Evolutionary conservation across 1,140 invertebrate species (phyloP), one percentile per base, ranked within the genome.

Genomic region (Tetraneura akinire): DNA sequence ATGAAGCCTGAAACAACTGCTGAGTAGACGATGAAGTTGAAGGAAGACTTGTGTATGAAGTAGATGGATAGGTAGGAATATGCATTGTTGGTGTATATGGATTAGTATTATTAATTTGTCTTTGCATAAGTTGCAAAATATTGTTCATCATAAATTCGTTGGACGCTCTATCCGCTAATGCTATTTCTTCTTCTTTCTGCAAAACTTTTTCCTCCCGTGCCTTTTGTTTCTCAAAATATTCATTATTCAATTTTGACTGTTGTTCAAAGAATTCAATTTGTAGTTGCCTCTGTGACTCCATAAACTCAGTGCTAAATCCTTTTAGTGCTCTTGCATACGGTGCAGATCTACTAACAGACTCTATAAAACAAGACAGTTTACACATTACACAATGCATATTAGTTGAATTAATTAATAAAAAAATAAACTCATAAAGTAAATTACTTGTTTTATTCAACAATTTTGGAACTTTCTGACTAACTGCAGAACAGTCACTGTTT

Each of bases 221-320:
- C 51, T 53, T 53, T 53, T 53, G 51, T 53, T 53, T 53, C 51
- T 53, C 51, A 53, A 53, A 53, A 53, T 53, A 53, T 16, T 53
- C n/a, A 16, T 53, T 53, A 21, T 53, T 53, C 14, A 53, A 53
- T 53, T 53, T 53, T 53, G 51, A 21, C 3, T 21, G 18, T 53
- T 53, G 51, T 21, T 53, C n/a, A 9, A 53, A 53, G 51, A 53
- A 53, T 18, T 53, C 18, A 9, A 16, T 53, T 53, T 53, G 51
- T 53, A 53, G 18, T 21, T 53, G 16, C 3, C 14, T 53, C 14
- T 53, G 51, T 53, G 51, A 53, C 51, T 53, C 51, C 51, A 53
- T 53, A 53, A 53, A 53, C n/a, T 53, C 51, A 8, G 8, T 53
- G 3, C n/a, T 53, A 53, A 53, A 53, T 53, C n/a, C 51, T 53